Base-by-base conservation (phyloP, 2,797 vertebrate genomes). In the Xerus rutilus region DNA sequence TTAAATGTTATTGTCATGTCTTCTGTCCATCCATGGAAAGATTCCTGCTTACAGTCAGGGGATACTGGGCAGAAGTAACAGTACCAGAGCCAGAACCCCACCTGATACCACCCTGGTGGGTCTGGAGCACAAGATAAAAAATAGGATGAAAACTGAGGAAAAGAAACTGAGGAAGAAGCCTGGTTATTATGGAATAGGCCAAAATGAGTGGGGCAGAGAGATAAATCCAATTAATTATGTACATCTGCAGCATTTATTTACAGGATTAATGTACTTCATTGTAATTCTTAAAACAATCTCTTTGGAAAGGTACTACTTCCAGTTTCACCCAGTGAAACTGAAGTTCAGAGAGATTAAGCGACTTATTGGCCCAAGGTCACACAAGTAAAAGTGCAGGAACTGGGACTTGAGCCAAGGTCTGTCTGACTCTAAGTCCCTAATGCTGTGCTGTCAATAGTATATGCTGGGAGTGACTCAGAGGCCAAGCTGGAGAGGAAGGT, bases 391-490 rank as follows among this genome's bases (percentile, higher is more conserved):
- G 43, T 59, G 65, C 49, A 90, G 35, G 45, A 86, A 78, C 18
- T 52, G 17, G 62, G 23, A 88, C 86, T 88, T 45, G 39, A 83
- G 67, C 45, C 88, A 35, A 52, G 43, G 25, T 65, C 85, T 93
- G 17, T 81, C 67, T 7, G 6, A 39, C 39, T 92, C 78, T 28
- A 70, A 62, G 84, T 85, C 82, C 35, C 64, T 88, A 73, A 45
- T 43, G n/a, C 47, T 32, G 1, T 3, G 23, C 82, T 79, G 8
- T 91, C 87, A 86, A 67, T 84, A 74, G 30, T 65, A 17, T 59
- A 62, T 69, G 81, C 59, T 49, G 23, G 32, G 74, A 47, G 83
- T 64, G 54, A 89, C 74, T 96, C 95, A 91, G 81, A 84, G 74
- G 83, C 64, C 64, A 54, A 52, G 57, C 21, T 54, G 25, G 57